Conservation (phyloP, 2,797 vertebrate species). For the Melanotaenia trifasciata region DNA sequence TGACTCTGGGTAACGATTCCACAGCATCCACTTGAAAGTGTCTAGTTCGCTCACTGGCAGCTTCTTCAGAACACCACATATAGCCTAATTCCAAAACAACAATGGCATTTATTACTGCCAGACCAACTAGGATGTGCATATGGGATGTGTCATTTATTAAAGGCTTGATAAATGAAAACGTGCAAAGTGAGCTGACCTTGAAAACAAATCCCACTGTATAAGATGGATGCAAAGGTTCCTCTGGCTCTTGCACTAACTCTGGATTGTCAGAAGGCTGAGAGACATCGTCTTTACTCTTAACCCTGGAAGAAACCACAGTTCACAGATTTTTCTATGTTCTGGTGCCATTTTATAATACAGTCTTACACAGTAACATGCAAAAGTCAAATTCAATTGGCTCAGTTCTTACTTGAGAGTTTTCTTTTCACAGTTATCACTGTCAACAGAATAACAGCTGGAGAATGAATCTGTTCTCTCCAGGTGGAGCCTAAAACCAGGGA, state of each 20-base stretch:
- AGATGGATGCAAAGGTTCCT: slow-evolving; percentile 63
- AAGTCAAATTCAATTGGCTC: not conserved
- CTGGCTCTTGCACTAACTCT: slow-evolving; percentile 44
- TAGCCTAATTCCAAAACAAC: slow-evolving; percentile 60
- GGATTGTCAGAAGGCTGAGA: slow-evolving; percentile 23
- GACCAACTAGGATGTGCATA: not conserved
- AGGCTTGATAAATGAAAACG: not conserved
- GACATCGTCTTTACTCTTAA: slow-evolving; percentile 26
- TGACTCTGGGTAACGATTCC: slow-evolving; percentile 70
- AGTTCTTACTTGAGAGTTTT: slow-evolving; percentile 69
- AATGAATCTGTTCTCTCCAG: slow-evolving; percentile 71
- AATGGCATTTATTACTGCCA: slow-evolving; percentile 5
- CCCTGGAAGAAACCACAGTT: slow-evolving; percentile 43
- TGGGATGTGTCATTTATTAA: not conserved
- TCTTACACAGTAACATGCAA: not conserved
- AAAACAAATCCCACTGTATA: slow-evolving; percentile 77
- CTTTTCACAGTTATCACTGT: slow-evolving; percentile 75
- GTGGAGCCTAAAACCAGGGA: slow-evolving; percentile 57
- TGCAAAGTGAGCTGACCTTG: slow-evolving; percentile 58
- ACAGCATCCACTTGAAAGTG: slow-evolving; percentile 67
- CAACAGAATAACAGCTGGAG: slow-evolving; percentile 74
- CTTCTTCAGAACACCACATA: slow-evolving; percentile 57
- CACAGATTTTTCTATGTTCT: slow-evolving; percentile 11
- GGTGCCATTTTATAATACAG: not conserved
- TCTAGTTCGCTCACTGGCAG: slow-evolving; percentile 32